phyloP scores from a whole-genome alignment of 2,797 vertebrate genomes.

The Anas flavirostris region DNA sequence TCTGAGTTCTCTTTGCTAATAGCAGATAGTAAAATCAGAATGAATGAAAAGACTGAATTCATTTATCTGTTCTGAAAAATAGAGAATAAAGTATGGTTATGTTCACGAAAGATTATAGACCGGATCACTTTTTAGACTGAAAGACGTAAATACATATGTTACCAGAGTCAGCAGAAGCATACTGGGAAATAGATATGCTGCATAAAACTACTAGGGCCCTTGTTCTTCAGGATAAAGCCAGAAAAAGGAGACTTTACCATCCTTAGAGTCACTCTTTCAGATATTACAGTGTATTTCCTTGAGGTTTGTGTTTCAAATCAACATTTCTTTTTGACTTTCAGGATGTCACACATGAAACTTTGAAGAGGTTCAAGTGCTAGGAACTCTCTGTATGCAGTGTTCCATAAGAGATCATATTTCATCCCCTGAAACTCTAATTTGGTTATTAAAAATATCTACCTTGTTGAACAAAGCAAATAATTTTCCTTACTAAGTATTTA shows the following conservation, averaged over 20 bases:
- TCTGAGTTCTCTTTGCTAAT: not conserved
- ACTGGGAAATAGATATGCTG: not conserved
- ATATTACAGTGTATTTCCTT: not conserved
- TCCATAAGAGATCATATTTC: not conserved
- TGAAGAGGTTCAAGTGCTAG: not conserved
- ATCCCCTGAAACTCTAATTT: not conserved
- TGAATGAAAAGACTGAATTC: not conserved
- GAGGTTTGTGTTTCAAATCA: not conserved
- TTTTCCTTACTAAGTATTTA: not conserved
- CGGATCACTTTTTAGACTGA: not conserved
- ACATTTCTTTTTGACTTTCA: not conserved
- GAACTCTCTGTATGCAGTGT: accelerated
- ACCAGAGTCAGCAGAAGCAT: not conserved
- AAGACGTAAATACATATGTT: not conserved
- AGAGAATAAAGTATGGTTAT: not conserved
- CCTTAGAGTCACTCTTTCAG: not conserved
- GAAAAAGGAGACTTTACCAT: not conserved
- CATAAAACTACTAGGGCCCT: not conserved
- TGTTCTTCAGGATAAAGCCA: not conserved
- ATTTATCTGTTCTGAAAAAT: not conserved
- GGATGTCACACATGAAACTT: not conserved
- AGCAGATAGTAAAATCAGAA: not conserved
- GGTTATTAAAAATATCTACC: not conserved
- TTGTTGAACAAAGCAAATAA: not conserved
- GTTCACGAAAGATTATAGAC: not conserved